Base-by-base conservation (phyloP, 2,797 vertebrate genomes). In the Tolypeutes matacus region DNA sequence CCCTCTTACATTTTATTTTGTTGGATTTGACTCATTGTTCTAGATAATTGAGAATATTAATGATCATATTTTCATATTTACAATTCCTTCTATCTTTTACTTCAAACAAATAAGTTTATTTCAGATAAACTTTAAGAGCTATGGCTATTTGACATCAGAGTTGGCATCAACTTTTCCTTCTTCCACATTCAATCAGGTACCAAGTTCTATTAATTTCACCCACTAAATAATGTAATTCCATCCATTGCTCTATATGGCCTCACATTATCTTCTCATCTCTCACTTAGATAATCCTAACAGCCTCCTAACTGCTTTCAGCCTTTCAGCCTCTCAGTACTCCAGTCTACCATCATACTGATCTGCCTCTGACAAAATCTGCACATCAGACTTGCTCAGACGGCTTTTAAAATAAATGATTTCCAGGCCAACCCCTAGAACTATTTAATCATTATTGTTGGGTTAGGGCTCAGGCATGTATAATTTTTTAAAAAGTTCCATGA, bases 91-190 rank as follows among this genome's bases (percentile, higher is more conserved):
- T 15, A 8, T 75, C 11, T 1, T 64, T 81, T 80, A 64, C 58
- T 27, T 80, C 34, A 81, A 64, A 64, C 10, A 15, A 77, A 0
- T 60, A 86, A 90, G 27, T 80, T 88, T 31, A 39, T 23, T 18
- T 73, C 42, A 39, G 84, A 80, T 39, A 69, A 88, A 80, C 36
- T 80, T 87, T 8, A 69, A 81, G 7, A 94, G 64, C 62, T 92
- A 67, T 1, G 42, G 3, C 67, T 29, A 11, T 62, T 58, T 34
- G 31, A 58, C 5, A 58, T 15, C n/a, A 80, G 64, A 56, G 10
- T 69, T 9, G 77, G 58, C 31, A 90, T 34, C 18, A 25, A 25
- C 11, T 56, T 80, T 81, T 34, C 20, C 13, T 72, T 49, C 18
- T 91, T 11, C 6, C 60, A 70, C 10, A 64, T 75, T 39, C 23